Evolutionary conservation across 2,113 vertebrate genomes (phyloP).

Genomic region (Mustelus asterias): DNA sequence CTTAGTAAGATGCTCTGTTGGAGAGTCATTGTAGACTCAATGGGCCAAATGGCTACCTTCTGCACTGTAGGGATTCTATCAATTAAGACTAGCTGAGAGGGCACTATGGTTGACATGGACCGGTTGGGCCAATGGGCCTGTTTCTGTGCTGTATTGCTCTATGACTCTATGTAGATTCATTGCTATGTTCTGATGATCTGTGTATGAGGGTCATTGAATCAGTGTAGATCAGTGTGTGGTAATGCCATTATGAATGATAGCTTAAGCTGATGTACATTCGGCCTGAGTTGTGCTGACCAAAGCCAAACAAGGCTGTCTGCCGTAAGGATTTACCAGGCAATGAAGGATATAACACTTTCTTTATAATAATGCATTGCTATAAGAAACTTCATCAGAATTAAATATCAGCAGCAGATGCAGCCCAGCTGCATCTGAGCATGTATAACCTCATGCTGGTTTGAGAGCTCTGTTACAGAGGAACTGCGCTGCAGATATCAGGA

Average conservation of each 20-base stretch:
- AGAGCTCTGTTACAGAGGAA: background rate
- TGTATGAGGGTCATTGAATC: background rate
- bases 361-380: background rate
- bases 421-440: background rate
- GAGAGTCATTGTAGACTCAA: too few species aligned
- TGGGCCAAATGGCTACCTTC: too few species aligned
- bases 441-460: background rate
- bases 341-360: background rate
- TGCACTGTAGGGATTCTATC: too few species aligned
- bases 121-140: too few species aligned
- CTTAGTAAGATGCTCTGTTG: too few species aligned
- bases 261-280: background rate
- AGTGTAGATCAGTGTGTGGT: background rate
- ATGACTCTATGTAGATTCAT: background rate
- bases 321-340: background rate
- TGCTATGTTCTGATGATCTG: background rate
- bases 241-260: constrained; percentile 4
- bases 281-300: background rate
- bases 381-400: background rate
- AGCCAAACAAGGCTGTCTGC: background rate
- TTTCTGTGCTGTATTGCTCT: too few species aligned
- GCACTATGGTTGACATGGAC: too few species aligned
- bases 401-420: background rate
- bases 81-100: too few species aligned
- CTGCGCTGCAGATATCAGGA: background rate